Evolutionary conservation across 2,113 vertebrate genomes (phyloP), one percentile per base, ranked within the genome.

Genomic region (Varanus salvator): DNA sequence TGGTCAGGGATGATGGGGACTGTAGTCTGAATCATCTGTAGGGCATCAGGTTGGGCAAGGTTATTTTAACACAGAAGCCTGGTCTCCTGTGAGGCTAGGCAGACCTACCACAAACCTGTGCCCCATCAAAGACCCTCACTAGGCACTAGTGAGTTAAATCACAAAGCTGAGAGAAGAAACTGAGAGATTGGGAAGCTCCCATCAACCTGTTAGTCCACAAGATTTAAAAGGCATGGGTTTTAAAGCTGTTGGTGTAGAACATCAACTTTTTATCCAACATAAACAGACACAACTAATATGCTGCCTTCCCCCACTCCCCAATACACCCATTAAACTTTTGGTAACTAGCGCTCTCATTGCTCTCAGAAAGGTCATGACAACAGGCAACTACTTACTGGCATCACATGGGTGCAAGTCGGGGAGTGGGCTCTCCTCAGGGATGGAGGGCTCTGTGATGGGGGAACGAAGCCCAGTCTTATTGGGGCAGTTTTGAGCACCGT

Each of bases 371-470:
- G 69, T 9, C 80, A 72, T 54, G 86, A 17, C 66, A 27, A 44
- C 23, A 0, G 3, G 83, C n/a, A 54, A 88, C 94, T 98, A 98
- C 98, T 99, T 98, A 98, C 98, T 96, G 94, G 96, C 96, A 94
- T 96, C 97, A 95, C 97, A 96, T 95, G 90, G 97, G 94, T 95
- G 97, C 85, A 97, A 94, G 97, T 97, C 97, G 90, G 98, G 97
- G 96, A 95, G 97, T 82, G 97, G 98, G 96, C 97, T 98, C 95
- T 97, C 98, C 97, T 87, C 96, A 94, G 96, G 97, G 97, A 89
- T 93, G 95, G 95, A 92, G 0, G 97, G 96, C 92, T 97, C 97
- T 95, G 97, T 95, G 94, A 97, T 97, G 94, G 97, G 95, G 93
- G 97, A 97, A 95, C 95, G 98, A 96, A 97, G 97, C 96, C 95